A percentile compares a stretch with the other conserved stretches of the same genome.
phyloP scores from a whole-genome alignment of 2,888 invertebrate species.

The Drosophila nr. fundita region DNA sequence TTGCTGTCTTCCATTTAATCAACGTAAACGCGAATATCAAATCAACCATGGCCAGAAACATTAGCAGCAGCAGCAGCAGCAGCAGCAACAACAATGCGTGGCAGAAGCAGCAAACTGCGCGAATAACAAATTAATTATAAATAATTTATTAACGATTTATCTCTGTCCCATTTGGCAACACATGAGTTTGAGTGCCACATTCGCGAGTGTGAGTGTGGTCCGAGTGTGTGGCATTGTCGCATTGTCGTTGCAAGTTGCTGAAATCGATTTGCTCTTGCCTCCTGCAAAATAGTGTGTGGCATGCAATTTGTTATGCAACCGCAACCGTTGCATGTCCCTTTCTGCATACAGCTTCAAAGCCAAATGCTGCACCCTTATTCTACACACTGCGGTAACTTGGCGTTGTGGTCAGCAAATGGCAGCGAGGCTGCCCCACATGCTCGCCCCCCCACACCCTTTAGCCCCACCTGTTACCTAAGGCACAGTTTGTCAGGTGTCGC shows the following conservation, averaged over 20 bases:
- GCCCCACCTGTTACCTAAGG: conserved; percentile 3
- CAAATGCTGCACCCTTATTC: conserved; percentile 45
- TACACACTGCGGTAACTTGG: conserved; percentile 68
- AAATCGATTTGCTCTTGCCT: conserved; percentile 62
- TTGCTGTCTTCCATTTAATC: conserved; percentile 72
- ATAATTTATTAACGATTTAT: conserved; percentile 82
- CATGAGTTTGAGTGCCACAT: conserved; percentile 55
- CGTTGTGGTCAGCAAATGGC: conserved; percentile 60
- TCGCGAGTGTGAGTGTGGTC: conserved; percentile 22
- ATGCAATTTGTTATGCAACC: conserved; percentile 77
- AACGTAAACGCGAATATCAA: conserved; percentile 81
- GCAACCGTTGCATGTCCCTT: conserved; percentile 2
- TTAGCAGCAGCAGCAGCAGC: conserved; percentile 31
- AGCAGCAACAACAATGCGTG: conserved; percentile 41
- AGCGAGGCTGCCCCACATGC: not conserved
- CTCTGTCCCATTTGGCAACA: conserved; percentile 72
- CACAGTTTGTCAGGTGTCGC: conserved; percentile 28
- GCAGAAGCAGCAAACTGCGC: conserved; percentile 55
- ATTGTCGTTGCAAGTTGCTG: conserved; percentile 49
- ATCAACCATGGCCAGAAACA: conserved; percentile 59
- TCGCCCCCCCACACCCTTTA: not conserved
- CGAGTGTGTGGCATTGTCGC: conserved; percentile 46
- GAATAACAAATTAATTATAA: conserved; percentile 80
- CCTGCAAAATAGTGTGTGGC: conserved; percentile 72
- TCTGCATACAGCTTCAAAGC: conserved; percentile 4